A percentile compares a stretch with the other conserved stretches of the same genome.
These are phyloP conservation scores for Valencia hispanica DNA, from an alignment of 2,797 vertebrate genomes.

Conservation along the genomic window DNA sequence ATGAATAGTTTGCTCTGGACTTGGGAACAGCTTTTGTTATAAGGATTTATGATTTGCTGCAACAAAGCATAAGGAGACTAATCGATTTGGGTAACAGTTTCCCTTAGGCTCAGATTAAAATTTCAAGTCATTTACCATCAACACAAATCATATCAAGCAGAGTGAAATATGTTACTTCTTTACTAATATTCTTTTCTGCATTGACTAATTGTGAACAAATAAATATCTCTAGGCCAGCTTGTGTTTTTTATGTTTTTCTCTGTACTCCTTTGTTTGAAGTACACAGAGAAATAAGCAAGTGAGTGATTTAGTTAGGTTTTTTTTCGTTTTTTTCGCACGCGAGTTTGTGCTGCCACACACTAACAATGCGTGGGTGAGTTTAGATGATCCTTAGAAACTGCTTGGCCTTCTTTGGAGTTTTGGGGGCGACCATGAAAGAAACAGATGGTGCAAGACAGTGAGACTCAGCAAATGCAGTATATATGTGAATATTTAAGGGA, in stretches of 20 bases:
- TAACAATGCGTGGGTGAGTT: slow-evolving; percentile 32
- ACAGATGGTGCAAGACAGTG: not conserved
- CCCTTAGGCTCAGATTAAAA: slow-evolving; percentile 45
- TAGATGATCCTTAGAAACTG: slow-evolving; percentile 41
- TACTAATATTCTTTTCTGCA: not conserved
- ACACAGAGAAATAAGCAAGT: not conserved
- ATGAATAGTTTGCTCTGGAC: slow-evolving; percentile 33
- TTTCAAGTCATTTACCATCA: slow-evolving; percentile 44
- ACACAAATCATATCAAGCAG: slow-evolving; percentile 29
- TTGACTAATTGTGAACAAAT: slow-evolving; percentile 6
- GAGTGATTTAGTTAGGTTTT: slow-evolving; percentile 10
- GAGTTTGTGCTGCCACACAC: slow-evolving; percentile 5
- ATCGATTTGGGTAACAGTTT: slow-evolving; percentile 50
- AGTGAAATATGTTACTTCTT: slow-evolving; percentile 17
- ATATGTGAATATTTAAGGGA: slow-evolving; percentile 4
- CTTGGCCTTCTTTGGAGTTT: slow-evolving; percentile 38
- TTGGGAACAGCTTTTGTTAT: slow-evolving; percentile 35
- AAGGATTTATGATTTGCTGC: slow-evolving; percentile 45
- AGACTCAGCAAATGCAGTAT: not conserved
- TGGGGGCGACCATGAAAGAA: slow-evolving; percentile 8
- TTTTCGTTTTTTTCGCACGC: slow-evolving; percentile 16
- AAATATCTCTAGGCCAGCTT: not conserved
- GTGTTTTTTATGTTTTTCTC: not conserved
- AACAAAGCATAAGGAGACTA: slow-evolving; percentile 31
- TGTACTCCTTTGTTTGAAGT: not conserved